These are phyloP conservation scores for Campaea margaritaria DNA, from an alignment of 2,888 invertebrate genomes.

Conservation along the genomic window DNA sequence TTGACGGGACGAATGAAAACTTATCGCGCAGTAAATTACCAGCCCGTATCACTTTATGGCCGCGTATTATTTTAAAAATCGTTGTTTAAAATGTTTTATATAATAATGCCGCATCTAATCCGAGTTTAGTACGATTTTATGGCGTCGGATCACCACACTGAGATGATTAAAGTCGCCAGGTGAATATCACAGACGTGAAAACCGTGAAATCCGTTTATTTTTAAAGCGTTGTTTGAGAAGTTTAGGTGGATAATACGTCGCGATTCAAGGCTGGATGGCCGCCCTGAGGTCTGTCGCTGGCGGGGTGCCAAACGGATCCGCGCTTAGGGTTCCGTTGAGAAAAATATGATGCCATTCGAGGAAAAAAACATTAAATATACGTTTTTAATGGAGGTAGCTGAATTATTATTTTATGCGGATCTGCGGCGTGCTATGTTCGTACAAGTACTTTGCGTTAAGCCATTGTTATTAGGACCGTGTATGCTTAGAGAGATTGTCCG, in stretches of 20 bases:
- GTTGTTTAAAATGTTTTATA: constrained; percentile 4
- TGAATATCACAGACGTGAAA: constrained; percentile 12
- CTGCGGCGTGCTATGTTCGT: constrained; percentile 10
- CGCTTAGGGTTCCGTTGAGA: constrained; percentile 22
- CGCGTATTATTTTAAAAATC: constrained; percentile 1
- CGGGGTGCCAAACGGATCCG: constrained; percentile 15
- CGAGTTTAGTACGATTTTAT: constrained; percentile 29
- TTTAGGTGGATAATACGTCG: constrained; percentile 6
- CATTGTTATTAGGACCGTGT: too few species aligned
- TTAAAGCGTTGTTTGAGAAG: constrained; percentile 15
- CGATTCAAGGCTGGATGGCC: constrained; percentile 15
- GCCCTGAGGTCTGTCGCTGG: constrained; percentile 28
- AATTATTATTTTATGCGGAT: constrained; percentile 20
- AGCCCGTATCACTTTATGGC: not conserved
- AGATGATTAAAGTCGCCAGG: constrained; percentile 36
- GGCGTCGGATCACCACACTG: constrained; percentile 19
- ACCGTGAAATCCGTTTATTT: constrained; percentile 23
- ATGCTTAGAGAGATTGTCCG: too few species aligned
- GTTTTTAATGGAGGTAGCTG: constrained; percentile 17
- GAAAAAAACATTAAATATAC: constrained; percentile 20
- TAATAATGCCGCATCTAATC: constrained; percentile 18
- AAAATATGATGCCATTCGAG: constrained; percentile 23
- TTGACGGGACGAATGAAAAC: not conserved
- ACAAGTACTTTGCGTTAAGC: constrained; percentile 12
- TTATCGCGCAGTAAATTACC: constrained; percentile 4